Evolutionary conservation across 37 sponge, comb jelly and placozoan genomes (phyloP).

Genomic region (Haliclona indistincta): DNA sequence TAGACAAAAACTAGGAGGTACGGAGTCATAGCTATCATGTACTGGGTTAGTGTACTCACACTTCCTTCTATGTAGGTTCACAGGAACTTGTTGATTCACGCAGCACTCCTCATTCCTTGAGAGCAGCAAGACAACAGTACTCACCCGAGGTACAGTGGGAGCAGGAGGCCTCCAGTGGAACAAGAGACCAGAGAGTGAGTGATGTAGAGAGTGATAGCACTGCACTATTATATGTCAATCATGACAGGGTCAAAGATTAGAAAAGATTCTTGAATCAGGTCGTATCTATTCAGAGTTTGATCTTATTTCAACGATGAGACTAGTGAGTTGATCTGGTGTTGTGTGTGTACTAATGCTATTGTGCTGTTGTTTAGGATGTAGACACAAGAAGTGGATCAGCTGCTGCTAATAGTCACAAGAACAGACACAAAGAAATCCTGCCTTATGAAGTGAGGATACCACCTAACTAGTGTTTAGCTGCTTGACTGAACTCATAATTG

Average conservation of each 20-base stretch:
- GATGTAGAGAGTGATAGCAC: not conserved
- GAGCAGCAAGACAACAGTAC: slow-evolving; percentile 17
- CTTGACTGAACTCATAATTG: not conserved
- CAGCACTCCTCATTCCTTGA: slow-evolving; percentile 39
- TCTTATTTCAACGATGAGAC: slow-evolving; percentile 42
- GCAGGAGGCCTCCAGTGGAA: slow-evolving; percentile 62
- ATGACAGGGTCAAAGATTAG: slow-evolving; percentile 40
- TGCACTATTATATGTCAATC: not conserved
- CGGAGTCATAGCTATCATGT: no score
- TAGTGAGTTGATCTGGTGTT: slow-evolving; percentile 25
- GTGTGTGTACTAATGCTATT: not conserved
- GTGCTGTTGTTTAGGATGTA: slow-evolving; percentile 31
- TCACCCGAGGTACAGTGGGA: slow-evolving; percentile 45
- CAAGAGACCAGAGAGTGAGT: slow-evolving; percentile 49
- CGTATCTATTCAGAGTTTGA: slow-evolving; percentile 54
- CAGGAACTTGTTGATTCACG: slow-evolving; percentile 35
- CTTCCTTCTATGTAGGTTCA: slow-evolving; percentile 17
- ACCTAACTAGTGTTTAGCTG: not conserved
- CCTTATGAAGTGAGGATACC: slow-evolving; percentile 84
- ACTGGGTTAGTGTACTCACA: not conserved
- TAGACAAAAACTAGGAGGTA: no score
- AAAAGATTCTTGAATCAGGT: slow-evolving; percentile 39
- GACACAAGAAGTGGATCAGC: slow-evolving; percentile 28
- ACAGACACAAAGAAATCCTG: slow-evolving; percentile 87
- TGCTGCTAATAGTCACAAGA: slow-evolving; percentile 70